Percentiles rank a stretch among this genome's conserved stretches.
Conservation (phyloP, 1,140 invertebrate species). For the Medauroidea extradentata region DNA sequence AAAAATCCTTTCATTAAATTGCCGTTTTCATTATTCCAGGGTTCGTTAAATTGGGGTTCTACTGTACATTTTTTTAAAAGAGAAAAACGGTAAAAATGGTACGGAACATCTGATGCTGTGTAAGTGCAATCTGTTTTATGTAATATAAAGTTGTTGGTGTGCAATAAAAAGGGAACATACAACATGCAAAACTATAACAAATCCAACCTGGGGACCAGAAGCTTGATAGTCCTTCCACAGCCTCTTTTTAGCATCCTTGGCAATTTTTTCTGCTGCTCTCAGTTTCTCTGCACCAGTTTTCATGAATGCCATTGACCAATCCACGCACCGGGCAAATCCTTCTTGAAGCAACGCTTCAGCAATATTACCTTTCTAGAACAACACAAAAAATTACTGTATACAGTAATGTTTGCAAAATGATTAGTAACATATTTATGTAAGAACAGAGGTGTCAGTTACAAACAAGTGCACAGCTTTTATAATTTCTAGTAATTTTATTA, state of each 20-base stretch:
- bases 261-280: conserved; percentile 74
- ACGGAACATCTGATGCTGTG: too few species aligned
- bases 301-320: conserved; percentile 92
- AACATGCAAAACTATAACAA: neutral
- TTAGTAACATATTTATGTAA: too few species aligned
- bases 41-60: too few species aligned
- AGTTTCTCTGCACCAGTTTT: conserved; percentile 78
- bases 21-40: too few species aligned
- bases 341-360: conserved; percentile 86
- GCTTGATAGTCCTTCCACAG: conserved; percentile 85
- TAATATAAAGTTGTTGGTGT: neutral
- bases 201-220: conserved; percentile 22
- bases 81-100: neutral
- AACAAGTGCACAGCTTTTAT: too few species aligned
- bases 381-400: too few species aligned
- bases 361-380: conserved; percentile 79
- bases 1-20: too few species aligned
- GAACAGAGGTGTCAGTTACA: too few species aligned
- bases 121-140: too few species aligned
- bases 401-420: too few species aligned
- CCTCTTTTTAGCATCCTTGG: conserved; percentile 81
- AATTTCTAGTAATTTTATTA: too few species aligned
- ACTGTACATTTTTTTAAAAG: too few species aligned
- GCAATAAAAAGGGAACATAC: neutral
- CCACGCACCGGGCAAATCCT: conserved; percentile 95